Evolutionary conservation across 2,113 vertebrate species (phyloP).

Genomic region (Typhlomys cinereus): DNA sequence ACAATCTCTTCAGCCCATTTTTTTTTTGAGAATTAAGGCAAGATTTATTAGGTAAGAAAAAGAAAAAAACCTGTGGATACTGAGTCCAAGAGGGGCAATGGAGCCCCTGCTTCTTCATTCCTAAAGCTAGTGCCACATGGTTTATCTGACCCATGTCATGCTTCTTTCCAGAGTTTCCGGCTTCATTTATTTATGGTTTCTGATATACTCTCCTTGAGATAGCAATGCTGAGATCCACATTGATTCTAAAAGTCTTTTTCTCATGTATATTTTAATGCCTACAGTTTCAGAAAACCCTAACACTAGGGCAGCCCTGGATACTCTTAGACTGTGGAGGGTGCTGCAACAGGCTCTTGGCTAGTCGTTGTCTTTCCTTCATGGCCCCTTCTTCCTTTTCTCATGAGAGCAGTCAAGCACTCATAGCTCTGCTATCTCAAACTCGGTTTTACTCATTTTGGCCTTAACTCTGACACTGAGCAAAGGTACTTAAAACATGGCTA

Average conservation of each 20-base stretch:
- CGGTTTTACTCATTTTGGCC: neutral
- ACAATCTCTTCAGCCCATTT: no score
- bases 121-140: no score
- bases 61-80: no score
- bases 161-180: constrained; percentile 26
- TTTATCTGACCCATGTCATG: neutral
- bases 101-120: no score
- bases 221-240: neutral
- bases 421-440: neutral
- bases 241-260: neutral
- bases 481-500: neutral
- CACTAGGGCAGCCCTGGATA: neutral
- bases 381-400: neutral
- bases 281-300: neutral
- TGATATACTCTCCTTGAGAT: neutral
- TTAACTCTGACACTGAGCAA: constrained; percentile 13
- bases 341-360: neutral
- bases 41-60: no score
- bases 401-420: neutral
- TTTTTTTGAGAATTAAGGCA: no score
- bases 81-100: no score
- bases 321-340: neutral
- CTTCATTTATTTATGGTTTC: neutral
- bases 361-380: neutral
- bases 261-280: neutral